Evolutionary conservation across 2,888 invertebrate genomes (phyloP).

Genomic region (Laothoe populi): DNA sequence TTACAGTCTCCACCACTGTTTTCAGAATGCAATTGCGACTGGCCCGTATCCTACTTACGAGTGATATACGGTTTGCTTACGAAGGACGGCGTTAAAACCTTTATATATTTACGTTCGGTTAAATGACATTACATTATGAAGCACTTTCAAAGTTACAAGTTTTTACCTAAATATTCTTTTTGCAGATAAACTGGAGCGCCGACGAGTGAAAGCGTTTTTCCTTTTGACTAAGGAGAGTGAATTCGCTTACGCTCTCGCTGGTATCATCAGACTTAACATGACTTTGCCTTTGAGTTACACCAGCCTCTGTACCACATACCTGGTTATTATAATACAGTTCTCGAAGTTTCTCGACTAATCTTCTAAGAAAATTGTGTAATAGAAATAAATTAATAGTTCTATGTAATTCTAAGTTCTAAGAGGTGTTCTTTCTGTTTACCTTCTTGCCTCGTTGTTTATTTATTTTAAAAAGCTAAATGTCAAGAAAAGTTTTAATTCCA

Average conservation of each 20-base stretch:
- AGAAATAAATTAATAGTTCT: too few species aligned
- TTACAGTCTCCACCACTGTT: too few species aligned
- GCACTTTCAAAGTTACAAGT: neutral
- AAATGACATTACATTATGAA: conserved; percentile 27
- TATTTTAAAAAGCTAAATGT: too few species aligned
- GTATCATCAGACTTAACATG: conserved; percentile 70
- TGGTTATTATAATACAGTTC: conserved; percentile 74
- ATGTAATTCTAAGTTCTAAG: too few species aligned
- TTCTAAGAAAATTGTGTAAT: neutral
- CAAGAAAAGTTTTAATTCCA: too few species aligned
- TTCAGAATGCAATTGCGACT: too few species aligned
- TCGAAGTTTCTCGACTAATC: conserved; percentile 71
- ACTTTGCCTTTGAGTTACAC: conserved; percentile 69
- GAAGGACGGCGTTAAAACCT: too few species aligned
- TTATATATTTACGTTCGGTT: too few species aligned
- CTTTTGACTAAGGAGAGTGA: conserved; percentile 65
- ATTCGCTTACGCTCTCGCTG: conserved; percentile 66
- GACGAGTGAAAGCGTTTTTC: conserved; percentile 69
- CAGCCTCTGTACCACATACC: conserved; percentile 70
- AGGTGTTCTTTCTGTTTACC: too few species aligned
- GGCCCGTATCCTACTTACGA: too few species aligned
- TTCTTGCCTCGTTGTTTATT: too few species aligned
- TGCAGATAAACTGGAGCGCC: conserved; percentile 65
- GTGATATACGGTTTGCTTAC: too few species aligned
- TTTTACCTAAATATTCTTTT: conserved; percentile 35